Evolutionary conservation across 2,888 invertebrate species (phyloP), one percentile per base, ranked within the genome.

Genomic region (Eupithecia abbreviata): DNA sequence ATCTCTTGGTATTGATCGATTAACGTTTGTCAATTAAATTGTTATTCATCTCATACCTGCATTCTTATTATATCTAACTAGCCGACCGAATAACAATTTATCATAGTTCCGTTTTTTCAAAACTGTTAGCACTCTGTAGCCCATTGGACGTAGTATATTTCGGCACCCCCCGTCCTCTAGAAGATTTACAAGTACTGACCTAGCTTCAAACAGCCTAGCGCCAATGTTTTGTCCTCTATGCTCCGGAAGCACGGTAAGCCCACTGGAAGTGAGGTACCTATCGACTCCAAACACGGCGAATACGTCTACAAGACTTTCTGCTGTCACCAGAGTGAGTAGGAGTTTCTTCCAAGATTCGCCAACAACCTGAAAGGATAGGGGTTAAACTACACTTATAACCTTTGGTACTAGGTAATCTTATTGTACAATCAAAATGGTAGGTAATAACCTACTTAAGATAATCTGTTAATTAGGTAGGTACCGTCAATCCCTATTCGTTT

Each of bases 221-320:
- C 93, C 95, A 2, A 95, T 92, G 76, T 94, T 95, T 86, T 94
- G 93, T 0, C 95, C 95, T 9, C 95, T 82, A 72, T 90, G 90
- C 3, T 84, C 85, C 0, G 90, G 90, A 18, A 88, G 73, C 0
- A 95, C 95, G 0, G 93, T 92, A 72, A 95, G 84, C 0, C 95
- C 95, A 47, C 92, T 92, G 0, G 92, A 92, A 0, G 92, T 88
- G 80, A 95, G 66, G 81, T 89, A 94, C 18, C 79, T 86, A 30
- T 93, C 90, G 0, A 94, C 89, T 0, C 86, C 86, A 82, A 90
- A 95, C 4, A 86, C 82, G 0, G 90, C 70, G 83, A 91, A 95
- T 0, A 93, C 86, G 77, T 95, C 85, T 2, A 89, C 87, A 76
- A 89, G 58, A 30, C 84, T 82, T 71, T 93, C 93, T 0, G 91